These are phyloP conservation scores for Tricholaema leucomelas DNA, from an alignment of 2,113 vertebrate species.

Conservation along the genomic window DNA sequence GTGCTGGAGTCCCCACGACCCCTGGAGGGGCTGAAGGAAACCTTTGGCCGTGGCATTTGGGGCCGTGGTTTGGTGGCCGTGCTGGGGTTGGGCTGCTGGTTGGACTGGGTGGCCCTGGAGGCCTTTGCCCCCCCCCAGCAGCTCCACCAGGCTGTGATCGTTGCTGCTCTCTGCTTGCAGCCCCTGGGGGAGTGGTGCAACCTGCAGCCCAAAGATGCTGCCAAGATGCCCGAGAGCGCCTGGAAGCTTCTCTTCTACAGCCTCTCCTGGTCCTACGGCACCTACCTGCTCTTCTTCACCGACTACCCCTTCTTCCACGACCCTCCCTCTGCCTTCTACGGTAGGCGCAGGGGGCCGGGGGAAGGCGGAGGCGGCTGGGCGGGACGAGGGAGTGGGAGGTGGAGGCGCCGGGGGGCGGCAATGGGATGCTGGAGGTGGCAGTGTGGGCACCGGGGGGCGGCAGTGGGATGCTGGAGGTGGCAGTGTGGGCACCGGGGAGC, in stretches of 20 bases:
- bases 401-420: too few species aligned
- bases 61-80: too few species aligned
- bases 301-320: constrained; percentile 92
- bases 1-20: too few species aligned
- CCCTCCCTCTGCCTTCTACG: constrained; percentile 89
- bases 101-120: too few species aligned
- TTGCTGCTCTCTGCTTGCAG: constrained; percentile 65
- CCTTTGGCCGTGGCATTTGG: too few species aligned
- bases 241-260: constrained; percentile 98
- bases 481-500: too few species aligned
- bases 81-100: too few species aligned
- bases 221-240: constrained; percentile 95
- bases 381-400: rapidly evolving
- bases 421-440: too few species aligned
- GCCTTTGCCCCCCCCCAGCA: too few species aligned
- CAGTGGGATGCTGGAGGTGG: too few species aligned
- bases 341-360: constrained; percentile 68
- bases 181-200: constrained; percentile 84
- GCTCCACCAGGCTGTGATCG: rapidly evolving
- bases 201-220: constrained; percentile 87
- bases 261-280: constrained; percentile 89
- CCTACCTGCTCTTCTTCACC: constrained; percentile 92
- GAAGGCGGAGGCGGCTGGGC: not conserved
- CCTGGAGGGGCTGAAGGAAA: too few species aligned
- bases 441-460: too few species aligned